A percentile compares a stretch with the other conserved stretches of the same genome.
Conservation (phyloP, 2,113 vertebrate species). For the Cavia aperea region DNA sequence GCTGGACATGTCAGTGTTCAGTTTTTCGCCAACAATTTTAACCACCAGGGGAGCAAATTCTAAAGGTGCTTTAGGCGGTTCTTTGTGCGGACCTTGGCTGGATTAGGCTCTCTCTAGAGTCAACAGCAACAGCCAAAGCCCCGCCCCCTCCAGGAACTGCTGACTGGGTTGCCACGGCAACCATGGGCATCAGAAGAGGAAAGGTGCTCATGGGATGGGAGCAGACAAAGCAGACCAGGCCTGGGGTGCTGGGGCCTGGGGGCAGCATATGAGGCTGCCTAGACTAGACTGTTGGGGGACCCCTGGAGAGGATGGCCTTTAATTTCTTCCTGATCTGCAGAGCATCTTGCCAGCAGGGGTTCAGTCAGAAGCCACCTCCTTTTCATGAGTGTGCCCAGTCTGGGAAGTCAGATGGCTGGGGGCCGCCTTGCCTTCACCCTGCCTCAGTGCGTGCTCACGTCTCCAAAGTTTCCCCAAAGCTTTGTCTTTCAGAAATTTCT, state of each 20-base stretch:
- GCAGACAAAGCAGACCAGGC: neutral
- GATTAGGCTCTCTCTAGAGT: neutral
- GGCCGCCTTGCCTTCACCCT: neutral
- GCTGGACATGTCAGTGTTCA: neutral
- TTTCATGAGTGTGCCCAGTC: neutral
- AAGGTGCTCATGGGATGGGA: neutral
- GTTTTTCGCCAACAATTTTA: neutral
- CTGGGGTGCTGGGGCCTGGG: neutral
- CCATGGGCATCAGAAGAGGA: neutral
- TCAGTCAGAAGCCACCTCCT: neutral
- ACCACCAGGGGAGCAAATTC: neutral
- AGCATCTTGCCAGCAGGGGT: too few relatives aligned
- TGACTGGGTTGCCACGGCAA: neutral
- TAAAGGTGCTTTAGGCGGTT: neutral
- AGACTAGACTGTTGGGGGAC: neutral
- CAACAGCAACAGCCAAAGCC: neutral
- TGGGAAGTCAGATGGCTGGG: neutral
- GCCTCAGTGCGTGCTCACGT: neutral
- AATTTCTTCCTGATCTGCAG: neutral
- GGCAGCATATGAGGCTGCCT: neutral
- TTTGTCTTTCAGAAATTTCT: constrained; percentile 16
- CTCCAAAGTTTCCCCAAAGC: neutral
- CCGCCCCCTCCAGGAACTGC: fast-evolving
- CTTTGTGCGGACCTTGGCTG: neutral
- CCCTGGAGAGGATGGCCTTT: neutral